These are phyloP conservation scores for Ganaspis brasiliensis DNA, from an alignment of 2,888 invertebrate genomes.

Conservation along the genomic window DNA sequence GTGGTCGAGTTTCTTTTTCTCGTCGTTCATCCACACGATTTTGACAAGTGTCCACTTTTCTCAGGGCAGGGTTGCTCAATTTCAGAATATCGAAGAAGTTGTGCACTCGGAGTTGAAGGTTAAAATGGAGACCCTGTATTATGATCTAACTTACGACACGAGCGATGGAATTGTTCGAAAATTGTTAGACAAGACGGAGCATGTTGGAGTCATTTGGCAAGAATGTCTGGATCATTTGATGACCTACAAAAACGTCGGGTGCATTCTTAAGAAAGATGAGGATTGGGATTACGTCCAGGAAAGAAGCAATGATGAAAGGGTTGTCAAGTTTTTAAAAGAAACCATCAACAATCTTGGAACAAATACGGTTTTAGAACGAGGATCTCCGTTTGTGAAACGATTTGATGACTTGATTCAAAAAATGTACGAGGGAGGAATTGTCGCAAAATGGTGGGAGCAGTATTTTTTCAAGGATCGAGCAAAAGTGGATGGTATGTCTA, in stretches of 20 bases:
- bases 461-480: background rate
- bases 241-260: background rate
- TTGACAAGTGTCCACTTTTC: too few relatives aligned
- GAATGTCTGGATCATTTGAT: background rate
- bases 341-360: background rate
- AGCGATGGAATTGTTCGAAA: background rate
- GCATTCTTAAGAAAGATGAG: background rate
- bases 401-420: background rate
- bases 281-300: background rate
- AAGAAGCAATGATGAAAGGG: background rate
- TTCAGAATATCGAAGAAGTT: background rate
- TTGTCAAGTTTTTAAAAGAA: too few relatives aligned
- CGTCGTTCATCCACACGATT: too few relatives aligned
- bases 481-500: background rate
- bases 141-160: background rate
- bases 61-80: background rate
- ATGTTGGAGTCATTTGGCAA: too few relatives aligned
- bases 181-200: too few relatives aligned
- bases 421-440: background rate
- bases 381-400: conserved; percentile 1
- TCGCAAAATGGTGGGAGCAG: background rate
- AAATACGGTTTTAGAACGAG: background rate
- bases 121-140: background rate
- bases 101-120: background rate
- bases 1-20: too few relatives aligned